Evolutionary conservation across 2,888 invertebrate species (phyloP).

Genomic region (Eupithecia vulgata): DNA sequence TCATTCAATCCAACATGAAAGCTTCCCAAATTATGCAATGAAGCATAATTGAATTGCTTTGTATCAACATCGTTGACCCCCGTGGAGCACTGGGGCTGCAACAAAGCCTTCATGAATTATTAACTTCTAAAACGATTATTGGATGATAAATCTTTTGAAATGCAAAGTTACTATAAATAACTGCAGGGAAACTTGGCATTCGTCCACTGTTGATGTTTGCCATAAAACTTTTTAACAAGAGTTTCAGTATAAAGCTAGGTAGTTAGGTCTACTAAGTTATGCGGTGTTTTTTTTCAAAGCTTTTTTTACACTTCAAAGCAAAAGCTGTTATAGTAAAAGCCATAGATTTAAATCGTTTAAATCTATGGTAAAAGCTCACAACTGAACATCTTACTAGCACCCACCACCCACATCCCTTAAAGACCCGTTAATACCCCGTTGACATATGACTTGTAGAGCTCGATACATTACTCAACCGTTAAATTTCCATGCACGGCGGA

Average conservation of each 20-base stretch:
- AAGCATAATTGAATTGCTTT: constrained; percentile 65
- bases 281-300: no score
- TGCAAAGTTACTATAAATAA: constrained; percentile 24
- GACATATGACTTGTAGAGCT: constrained; percentile 49
- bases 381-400: no score
- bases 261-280: no score
- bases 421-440: constrained; percentile 52
- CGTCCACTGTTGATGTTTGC: neutral
- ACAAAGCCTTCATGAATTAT: constrained; percentile 49
- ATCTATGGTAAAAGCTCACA: no score
- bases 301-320: no score
- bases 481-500: constrained; percentile 50
- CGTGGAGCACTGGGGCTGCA: constrained; percentile 57
- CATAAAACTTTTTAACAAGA: no score
- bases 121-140: constrained; percentile 48
- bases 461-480: constrained; percentile 61
- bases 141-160: constrained; percentile 48
- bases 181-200: neutral
- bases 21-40: constrained; percentile 76
- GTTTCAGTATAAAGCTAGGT: no score
- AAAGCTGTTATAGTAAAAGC: no score
- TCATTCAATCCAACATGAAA: constrained; percentile 68
- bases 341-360: no score
- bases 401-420: no score
- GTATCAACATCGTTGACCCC: constrained; percentile 66